Evolutionary conservation across 2,797 vertebrate genomes (phyloP), one percentile per base, ranked within the genome.

Genomic region (Emys orbicularis): DNA sequence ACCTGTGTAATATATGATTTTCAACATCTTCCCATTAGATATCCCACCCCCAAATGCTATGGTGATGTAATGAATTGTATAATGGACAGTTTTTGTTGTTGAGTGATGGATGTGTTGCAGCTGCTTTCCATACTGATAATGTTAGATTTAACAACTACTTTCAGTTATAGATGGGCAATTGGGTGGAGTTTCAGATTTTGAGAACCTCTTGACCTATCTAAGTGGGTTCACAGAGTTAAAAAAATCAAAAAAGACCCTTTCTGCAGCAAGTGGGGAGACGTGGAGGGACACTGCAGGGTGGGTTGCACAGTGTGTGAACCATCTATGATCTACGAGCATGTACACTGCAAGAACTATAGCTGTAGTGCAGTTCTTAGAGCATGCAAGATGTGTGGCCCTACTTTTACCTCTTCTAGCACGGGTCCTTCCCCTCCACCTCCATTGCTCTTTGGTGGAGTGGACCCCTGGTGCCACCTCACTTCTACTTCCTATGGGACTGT

Each of bases 351-450:
- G 59, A 52, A 44, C 61, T 85, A 41, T 1, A 18, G 13, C 83
- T 31, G n/a, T 31, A 2, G 3, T 12, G 47, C 15, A 11, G 50
- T 11, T 86, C 52, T 52, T 52, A 44, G 31, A 83, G 18, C 29
- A 1, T 0, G 0, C 19, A 79, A 84, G 29, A 44, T 47, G 4
- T 1, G 23, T 50, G 54, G 31, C 12, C 15, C 74, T 61, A 2
- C 7, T 94, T 89, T 84, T 5, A 57, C 29, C 8, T 84, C 34
- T 84, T 90, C 9, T n/a, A 1, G 1, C 0, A 0, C 31, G 11
- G 68, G 83, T 2, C 37, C 56, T 85, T 80, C 87, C 31, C 15
- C 61, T 23, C 29, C 8, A 19, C 12, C 4, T 41, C 50, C 2
- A 3, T 65, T 52, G 59, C 29, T 19, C 27, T 41, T 65, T 29